phyloP scores from a whole-genome alignment of 2,113 vertebrate species.

The Sigmodon hispidus region DNA sequence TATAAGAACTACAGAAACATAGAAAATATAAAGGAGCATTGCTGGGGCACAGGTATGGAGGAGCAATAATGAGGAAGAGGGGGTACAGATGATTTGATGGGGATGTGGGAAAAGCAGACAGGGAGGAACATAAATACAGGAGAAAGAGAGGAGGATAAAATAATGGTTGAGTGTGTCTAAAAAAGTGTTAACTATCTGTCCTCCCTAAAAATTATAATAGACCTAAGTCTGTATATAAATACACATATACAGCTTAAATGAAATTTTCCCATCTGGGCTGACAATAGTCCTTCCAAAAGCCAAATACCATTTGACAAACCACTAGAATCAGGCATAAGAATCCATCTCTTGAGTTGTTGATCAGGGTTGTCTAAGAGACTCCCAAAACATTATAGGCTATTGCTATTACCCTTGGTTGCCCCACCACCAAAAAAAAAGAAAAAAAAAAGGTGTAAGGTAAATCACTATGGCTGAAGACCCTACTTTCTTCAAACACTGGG shows the following conservation, averaged over 20 bases:
- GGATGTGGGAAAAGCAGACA: background rate
- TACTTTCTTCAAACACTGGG: background rate
- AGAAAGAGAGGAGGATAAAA: background rate
- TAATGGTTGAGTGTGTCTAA: background rate
- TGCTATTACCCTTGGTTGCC: background rate
- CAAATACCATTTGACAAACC: background rate
- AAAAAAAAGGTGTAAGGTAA: background rate
- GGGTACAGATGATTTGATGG: background rate
- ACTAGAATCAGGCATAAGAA: background rate
- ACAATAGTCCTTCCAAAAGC: background rate
- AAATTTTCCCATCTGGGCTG: background rate
- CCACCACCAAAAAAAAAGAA: too few species aligned
- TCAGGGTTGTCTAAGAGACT: background rate
- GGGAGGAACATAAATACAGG: background rate
- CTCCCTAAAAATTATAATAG: background rate
- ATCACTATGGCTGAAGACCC: background rate
- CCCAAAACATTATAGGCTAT: background rate
- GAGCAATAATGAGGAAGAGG: background rate
- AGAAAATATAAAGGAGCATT: background rate
- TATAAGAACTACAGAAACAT: background rate
- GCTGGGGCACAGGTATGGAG: background rate
- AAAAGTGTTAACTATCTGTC: background rate
- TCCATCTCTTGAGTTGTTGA: background rate
- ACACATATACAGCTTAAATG: background rate
- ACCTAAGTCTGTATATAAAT: background rate